Percentiles rank a stretch among this genome's conserved stretches.
These are phyloP conservation scores for Sapajus apella DNA, from an alignment of 2,113 vertebrate genomes.

Conservation along the genomic window DNA sequence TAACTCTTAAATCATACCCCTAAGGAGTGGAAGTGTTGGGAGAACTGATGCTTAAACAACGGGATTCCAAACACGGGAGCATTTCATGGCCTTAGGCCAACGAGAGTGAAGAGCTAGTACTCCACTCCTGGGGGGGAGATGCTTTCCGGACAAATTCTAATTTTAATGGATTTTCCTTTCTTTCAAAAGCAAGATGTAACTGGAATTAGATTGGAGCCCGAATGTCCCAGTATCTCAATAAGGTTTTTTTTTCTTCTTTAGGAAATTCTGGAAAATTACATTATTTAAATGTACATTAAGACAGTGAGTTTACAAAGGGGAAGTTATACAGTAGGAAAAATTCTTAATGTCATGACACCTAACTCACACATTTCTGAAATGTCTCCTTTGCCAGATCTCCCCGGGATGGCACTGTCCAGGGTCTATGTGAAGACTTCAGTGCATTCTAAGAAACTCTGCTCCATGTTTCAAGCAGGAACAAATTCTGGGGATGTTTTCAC, in stretches of 20 bases:
- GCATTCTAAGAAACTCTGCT: neutral
- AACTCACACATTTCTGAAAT: neutral
- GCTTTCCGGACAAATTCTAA: neutral
- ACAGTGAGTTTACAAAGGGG: neutral
- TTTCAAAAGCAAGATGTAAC: neutral
- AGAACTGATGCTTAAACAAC: neutral
- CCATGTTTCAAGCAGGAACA: neutral
- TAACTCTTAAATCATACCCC: neutral
- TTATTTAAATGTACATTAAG: neutral
- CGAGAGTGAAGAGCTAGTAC: neutral
- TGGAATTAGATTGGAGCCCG: neutral
- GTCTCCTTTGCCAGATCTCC: neutral
- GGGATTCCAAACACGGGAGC: neutral
- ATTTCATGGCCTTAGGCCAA: neutral
- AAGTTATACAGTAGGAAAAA: neutral
- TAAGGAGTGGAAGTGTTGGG: neutral
- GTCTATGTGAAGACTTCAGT: neutral
- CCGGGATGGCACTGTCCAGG: neutral
- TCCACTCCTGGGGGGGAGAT: neutral
- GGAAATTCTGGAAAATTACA: neutral
- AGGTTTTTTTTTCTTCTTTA: neutral
- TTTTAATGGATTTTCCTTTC: neutral
- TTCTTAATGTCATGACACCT: neutral
- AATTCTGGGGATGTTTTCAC: neutral
- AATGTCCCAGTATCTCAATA: neutral